Evolutionary conservation across 37 sponge, comb jelly and placozoan species (phyloP), one percentile per base, ranked within the genome.

Genomic region (Tethya wilhelma): DNA sequence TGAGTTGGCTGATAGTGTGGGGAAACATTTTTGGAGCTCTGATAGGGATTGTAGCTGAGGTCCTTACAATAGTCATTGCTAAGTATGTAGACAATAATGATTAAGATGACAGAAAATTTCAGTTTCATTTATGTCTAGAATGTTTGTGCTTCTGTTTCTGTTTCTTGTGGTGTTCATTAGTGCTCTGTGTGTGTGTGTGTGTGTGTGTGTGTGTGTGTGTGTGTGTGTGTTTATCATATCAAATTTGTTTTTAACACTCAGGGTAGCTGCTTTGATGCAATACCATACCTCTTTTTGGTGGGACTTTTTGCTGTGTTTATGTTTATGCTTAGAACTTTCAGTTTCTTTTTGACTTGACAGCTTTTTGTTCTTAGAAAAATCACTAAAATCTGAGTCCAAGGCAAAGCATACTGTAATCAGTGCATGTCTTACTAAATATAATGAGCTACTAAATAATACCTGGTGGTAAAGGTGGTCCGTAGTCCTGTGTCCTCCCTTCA

Each of bases 1-100:
- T 95, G 44, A 84, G 83, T 57, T 92, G 93, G 96, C 42, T 95
- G 62, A 89, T 95, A 34, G 82, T 92, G 32, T 95, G 90, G 85
- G 93, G 96, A 0, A 88, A 84, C 38, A 28, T 85, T 2, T 63
- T 85, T 39, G 96, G 96, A 58, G 96, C 82, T 17, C 55, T 84
- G 2, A 31, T 89, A 1, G 96, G 96, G 20, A 25, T 89, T 19
- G 7, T 89, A 9, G 67, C 73, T 2, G 95, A 94, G 68, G 43
- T 90, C 11, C 26, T 85, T 9, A 42, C 83, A 31, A 79, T 89
- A 39, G 36, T 71, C 44, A 33, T 83, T 31, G 75, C 75, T 11
- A 56, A 55, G 1, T 59, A 75, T 33, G 40, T 56, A 44, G 38
- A 42, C 25, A 69, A 26, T 44, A 42, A 30, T 36, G 17, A 17